Evolutionary conservation across 1,140 invertebrate genomes (phyloP), one percentile per base, ranked within the genome.

Genomic region (Drosophila ercepeae): DNA sequence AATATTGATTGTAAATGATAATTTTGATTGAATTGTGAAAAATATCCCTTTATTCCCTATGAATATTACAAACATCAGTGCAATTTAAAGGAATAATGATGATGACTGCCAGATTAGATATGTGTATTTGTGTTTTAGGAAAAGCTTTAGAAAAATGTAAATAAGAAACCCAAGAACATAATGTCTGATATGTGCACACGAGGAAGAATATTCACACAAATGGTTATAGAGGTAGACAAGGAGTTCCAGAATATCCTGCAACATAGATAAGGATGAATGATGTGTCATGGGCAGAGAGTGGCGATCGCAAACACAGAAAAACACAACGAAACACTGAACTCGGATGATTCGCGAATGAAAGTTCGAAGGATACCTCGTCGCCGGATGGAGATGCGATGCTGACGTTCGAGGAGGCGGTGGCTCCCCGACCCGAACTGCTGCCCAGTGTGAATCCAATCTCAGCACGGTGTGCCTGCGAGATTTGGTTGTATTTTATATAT

Each of bases 381-480:
- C 63, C 55, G 52, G 59, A 71, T 78, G 78, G 61, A 73, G 77
- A 74, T 78, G 84, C 44, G 60, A 67, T 67, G 63, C 60, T 67
- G 60, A 19, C 25, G 63, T 23, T 65, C 59, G 60, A 67, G 48
- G 48, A 23, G 59, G 59, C 44, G 34, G 46, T 41, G 41, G 58
- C 52, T 11, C 42, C 50, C n/a, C 70, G 64, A 42, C 42, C 58
- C 45, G 78, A 68, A 51, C 82, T 89, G 71, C 73, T 93, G 92
- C 97, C 97, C 93, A 97, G 97, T 92, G 95, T 96, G 92, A 96
- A 96, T 92, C 97, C 97, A 93, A 98, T 96, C 95, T 98, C 97
- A 92, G 96, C 94, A 91, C 96, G 96, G 93, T 96, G 96, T 94
- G 94, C 97, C 97, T 98, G 96, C n/a, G 39, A 64, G 29, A 32